These are phyloP conservation scores for Hydra vulgaris DNA, from an alignment of 30 jellyfish, hydroid and myxozoan species.

Conservation along the genomic window DNA sequence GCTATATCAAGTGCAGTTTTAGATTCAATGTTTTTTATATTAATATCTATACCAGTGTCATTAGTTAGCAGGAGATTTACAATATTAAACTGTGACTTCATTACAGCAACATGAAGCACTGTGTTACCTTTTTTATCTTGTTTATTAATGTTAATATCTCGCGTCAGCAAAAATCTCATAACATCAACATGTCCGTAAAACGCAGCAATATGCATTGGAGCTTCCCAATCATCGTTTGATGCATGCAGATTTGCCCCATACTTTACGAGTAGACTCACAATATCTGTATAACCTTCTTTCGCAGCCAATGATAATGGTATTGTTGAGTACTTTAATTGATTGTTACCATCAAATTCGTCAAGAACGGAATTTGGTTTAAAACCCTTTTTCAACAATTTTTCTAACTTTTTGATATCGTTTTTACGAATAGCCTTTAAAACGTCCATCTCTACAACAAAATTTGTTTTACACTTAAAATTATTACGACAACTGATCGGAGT, in stretches of 20 bases:
- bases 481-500: no score
- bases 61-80: background rate
- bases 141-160: slow-evolving; percentile 16
- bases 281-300: slow-evolving; percentile 8
- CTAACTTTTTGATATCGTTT: slow-evolving; percentile 1
- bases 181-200: slow-evolving; percentile 28
- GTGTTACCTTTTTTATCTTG: slow-evolving; percentile 28
- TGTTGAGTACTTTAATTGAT: background rate
- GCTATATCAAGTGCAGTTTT: slow-evolving; percentile 27
- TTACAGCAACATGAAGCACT: slow-evolving; percentile 21
- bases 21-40: slow-evolving; percentile 9
- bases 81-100: slow-evolving; percentile 15
- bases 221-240: slow-evolving; percentile 19
- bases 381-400: background rate
- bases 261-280: slow-evolving; percentile 12
- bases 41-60: slow-evolving; percentile 5
- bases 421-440: background rate
- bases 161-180: slow-evolving; percentile 5
- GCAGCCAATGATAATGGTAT: slow-evolving; percentile 34
- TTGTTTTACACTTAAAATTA: no score
- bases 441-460: background rate
- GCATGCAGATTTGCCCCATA: slow-evolving; percentile 34
- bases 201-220: slow-evolving; percentile 27
- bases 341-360: background rate
- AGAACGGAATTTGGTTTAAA: background rate